Base-by-base conservation (phyloP, 1,140 invertebrate genomes). In the Nasonia giraulti region DNA sequence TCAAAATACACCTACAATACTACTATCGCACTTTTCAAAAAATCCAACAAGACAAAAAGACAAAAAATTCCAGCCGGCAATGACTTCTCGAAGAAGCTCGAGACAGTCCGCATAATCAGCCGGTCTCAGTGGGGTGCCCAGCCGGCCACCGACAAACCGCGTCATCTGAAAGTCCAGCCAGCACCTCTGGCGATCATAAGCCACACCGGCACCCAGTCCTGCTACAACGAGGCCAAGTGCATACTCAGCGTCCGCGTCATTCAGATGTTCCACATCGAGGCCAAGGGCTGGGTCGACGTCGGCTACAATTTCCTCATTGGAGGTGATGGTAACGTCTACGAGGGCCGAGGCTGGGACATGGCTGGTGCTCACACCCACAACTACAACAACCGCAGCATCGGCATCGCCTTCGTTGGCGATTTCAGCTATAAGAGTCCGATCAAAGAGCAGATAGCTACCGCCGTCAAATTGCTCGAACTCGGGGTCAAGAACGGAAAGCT, bases 151-250 rank as follows among this genome's bases (percentile, higher is more conserved):
- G 80, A 79, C 20, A 27, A 10, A 12, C 85, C 85, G 2, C 85
- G 85, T 14, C 66, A 27, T 1, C 33, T 86, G 0, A 86, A 86
- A 86, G 82, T 87, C 2, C 93, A 93, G 12, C 96, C 97, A 4
- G 95, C 96, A 2, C 94, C 95, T 1, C 96, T 95, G 85, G 96
- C 97, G 1, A 95, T 97, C 80, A 96, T 97, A 78, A 96, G 97
- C 92, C 96, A 97, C 89, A 95, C 96, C 0, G 95, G 94, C 0
- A 89, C 89, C 0, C 87, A 91, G 0, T 86, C 87, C 37, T 97
- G 96, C 88, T 89, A 90, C 40, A 95, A 87, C 1, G 89, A 91
- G 78, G 90, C 94, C 0, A 89, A 92, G 10, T 95, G 95, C 82
- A 89, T 89, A 5, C 85, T 88, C 0, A 91, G 92, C 0, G 95